Evolutionary conservation across 2,113 vertebrate species (phyloP).

Genomic region (Pionites leucogaster): DNA sequence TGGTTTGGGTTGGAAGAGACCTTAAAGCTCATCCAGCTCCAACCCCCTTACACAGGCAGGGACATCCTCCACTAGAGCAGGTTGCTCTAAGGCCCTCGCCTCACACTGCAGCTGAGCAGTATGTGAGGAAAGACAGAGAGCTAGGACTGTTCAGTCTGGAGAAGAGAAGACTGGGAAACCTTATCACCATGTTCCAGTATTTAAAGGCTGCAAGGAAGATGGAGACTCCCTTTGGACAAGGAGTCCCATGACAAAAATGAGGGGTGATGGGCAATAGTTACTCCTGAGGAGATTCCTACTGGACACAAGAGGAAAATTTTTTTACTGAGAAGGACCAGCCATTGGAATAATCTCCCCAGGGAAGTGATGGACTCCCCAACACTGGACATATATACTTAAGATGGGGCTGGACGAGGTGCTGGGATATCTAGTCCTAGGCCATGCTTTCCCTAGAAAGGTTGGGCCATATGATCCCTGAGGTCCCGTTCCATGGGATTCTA

Average conservation of each 20-base stretch:
- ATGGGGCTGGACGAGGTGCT: too few relatives aligned
- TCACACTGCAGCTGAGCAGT: background rate
- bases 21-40: background rate
- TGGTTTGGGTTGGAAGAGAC: background rate
- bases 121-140: background rate
- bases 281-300: background rate
- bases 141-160: background rate
- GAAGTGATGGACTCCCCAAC: background rate
- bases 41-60: background rate
- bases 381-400: background rate
- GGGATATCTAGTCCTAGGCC: background rate
- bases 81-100: background rate
- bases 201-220: background rate
- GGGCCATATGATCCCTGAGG: background rate
- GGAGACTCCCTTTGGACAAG: background rate
- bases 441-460: background rate
- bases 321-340: background rate
- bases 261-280: background rate
- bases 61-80: background rate
- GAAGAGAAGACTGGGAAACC: background rate
- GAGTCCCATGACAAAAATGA: background rate
- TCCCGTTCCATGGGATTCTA: background rate
- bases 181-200: background rate
- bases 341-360: background rate
- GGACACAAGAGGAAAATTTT: background rate